phyloP scores from a whole-genome alignment of 2,113 vertebrate genomes.

The Fulica atra region DNA sequence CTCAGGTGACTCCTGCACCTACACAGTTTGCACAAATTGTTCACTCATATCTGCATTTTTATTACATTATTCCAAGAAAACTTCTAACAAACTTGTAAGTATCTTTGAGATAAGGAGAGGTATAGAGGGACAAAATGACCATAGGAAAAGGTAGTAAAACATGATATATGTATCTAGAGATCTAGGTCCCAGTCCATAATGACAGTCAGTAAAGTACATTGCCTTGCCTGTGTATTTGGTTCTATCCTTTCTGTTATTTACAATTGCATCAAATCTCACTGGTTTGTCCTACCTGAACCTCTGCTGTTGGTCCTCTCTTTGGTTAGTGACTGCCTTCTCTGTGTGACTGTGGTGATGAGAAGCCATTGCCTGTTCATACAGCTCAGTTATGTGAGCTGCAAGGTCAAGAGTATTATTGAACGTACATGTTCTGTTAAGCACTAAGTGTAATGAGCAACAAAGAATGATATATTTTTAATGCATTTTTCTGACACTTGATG shows the following conservation, averaged over 20 bases:
- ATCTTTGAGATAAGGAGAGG: neutral
- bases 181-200: neutral
- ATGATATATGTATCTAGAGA: neutral
- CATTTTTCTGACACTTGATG: neutral
- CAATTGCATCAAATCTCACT: neutral
- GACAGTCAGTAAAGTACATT: neutral
- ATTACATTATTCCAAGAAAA: neutral
- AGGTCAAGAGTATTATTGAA: neutral
- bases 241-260: neutral
- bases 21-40: neutral
- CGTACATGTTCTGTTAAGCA: neutral
- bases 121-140: neutral
- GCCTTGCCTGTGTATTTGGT: neutral
- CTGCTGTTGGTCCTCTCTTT: neutral
- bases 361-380: constrained; percentile 67
- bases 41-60: neutral
- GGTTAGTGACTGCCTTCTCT: neutral
- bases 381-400: constrained; percentile 62
- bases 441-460: neutral
- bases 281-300: constrained; percentile 62
- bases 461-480: neutral
- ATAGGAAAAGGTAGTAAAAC: neutral
- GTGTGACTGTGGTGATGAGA: neutral
- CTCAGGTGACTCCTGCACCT: neutral
- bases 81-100: neutral